Conservation (phyloP, 2,888 invertebrate genomes). For the Epistrophe grossulariae region DNA sequence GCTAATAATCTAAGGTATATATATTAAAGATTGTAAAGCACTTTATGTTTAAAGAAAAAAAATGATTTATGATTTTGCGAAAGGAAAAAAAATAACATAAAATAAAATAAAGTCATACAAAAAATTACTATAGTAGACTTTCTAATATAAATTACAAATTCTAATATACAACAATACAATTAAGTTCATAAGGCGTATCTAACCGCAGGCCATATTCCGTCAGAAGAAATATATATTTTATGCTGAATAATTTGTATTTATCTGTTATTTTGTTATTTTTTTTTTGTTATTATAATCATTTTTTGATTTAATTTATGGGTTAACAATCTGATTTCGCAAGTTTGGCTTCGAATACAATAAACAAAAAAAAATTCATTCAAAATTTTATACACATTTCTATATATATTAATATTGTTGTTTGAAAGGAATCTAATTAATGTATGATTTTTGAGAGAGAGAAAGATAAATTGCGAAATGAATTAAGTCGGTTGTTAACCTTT, state of each 20-base stretch:
- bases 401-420: background rate
- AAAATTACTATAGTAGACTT: conserved; percentile 3
- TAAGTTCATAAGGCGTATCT: conserved; percentile 50
- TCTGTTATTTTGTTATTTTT: background rate
- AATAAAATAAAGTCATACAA: background rate
- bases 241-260: conserved; percentile 41
- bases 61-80: conserved; percentile 12
- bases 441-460: conserved; percentile 1
- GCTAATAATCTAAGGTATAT: background rate
- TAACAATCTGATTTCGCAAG: conserved; percentile 37
- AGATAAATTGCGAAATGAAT: conserved; percentile 3
- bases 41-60: conserved; percentile 3
- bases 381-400: background rate
- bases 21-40: background rate
- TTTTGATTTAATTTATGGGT: conserved; percentile 34
- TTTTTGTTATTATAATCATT: conserved; percentile 9
- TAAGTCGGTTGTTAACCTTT: conserved; percentile 19
- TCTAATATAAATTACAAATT: conserved; percentile 37
- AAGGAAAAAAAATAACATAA: background rate
- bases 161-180: conserved; percentile 32
- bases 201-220: conserved; percentile 46
- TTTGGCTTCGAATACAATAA: background rate
- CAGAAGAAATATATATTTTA: conserved; percentile 51
- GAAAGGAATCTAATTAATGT: conserved; percentile 23
- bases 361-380: conserved; percentile 13